These are phyloP conservation scores for Danaus chrysippus DNA, from an alignment of 2,888 invertebrate genomes.

Conservation along the genomic window DNA sequence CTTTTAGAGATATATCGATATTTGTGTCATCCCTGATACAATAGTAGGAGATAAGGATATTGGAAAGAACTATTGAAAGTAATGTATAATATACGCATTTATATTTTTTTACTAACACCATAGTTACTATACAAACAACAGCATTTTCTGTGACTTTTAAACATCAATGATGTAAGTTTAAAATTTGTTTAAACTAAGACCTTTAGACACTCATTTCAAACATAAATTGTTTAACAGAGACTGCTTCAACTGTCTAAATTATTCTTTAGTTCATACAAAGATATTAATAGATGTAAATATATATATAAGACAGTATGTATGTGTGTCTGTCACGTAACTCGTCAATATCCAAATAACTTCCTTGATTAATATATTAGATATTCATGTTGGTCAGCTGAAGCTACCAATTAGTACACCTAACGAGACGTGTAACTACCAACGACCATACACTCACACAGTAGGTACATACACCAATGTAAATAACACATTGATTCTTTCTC, in stretches of 20 bases:
- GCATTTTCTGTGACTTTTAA: no score
- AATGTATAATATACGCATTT: neutral
- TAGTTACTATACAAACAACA: no score
- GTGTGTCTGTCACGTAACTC: no score
- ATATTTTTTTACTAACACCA: neutral
- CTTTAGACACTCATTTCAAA: no score
- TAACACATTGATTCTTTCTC: neutral
- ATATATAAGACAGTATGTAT: no score
- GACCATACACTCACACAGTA: neutral
- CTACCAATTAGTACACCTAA: neutral
- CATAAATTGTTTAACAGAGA: no score
- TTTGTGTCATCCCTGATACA: neutral
- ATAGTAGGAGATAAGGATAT: neutral
- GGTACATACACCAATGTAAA: neutral
- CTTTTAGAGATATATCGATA: conserved; percentile 10
- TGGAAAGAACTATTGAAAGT: neutral
- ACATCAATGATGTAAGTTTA: no score
- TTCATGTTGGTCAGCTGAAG: neutral
- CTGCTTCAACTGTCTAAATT: no score
- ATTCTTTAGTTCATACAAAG: no score
- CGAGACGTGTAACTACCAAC: neutral
- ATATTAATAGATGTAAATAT: no score
- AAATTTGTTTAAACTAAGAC: no score
- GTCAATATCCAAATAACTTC: neutral
- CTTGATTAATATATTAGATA: neutral